Percentiles rank a stretch among this genome's conserved stretches.
phyloP scores from a whole-genome alignment of 2,113 vertebrate genomes.

The Etheostoma cragini region DNA sequence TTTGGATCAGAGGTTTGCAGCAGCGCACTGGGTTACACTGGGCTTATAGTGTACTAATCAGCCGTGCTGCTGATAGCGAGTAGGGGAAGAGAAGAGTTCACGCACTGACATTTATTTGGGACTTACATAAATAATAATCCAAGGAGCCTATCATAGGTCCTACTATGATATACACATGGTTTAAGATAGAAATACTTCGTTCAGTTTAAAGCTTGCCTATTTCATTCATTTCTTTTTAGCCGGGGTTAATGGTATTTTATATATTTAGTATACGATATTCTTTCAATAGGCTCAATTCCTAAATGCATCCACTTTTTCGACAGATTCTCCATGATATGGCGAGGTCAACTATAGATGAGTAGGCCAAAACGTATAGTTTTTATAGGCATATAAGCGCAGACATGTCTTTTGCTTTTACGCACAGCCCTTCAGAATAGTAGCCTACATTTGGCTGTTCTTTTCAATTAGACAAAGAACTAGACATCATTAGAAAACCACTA shows the following conservation, averaged over 20 bases:
- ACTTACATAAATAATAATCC: neutral
- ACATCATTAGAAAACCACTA: neutral
- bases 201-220: too few relatives aligned
- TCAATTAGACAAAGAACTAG: neutral
- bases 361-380: neutral
- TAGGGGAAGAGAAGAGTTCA: neutral
- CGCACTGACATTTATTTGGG: neutral
- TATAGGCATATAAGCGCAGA: neutral
- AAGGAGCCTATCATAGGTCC: too few relatives aligned
- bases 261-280: neutral
- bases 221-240: too few relatives aligned
- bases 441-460: neutral
- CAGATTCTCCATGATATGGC: neutral
- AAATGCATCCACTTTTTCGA: neutral
- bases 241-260: neutral
- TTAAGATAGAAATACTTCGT: too few relatives aligned
- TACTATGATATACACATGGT: too few relatives aligned
- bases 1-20: constrained; percentile 73
- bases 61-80: neutral
- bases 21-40: constrained; percentile 30
- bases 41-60: neutral
- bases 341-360: neutral
- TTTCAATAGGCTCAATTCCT: neutral
- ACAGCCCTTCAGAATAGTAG: neutral
- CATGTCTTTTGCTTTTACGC: neutral